Evolutionary conservation across 2,888 invertebrate genomes (phyloP).

Genomic region (Polyommatus icarus): DNA sequence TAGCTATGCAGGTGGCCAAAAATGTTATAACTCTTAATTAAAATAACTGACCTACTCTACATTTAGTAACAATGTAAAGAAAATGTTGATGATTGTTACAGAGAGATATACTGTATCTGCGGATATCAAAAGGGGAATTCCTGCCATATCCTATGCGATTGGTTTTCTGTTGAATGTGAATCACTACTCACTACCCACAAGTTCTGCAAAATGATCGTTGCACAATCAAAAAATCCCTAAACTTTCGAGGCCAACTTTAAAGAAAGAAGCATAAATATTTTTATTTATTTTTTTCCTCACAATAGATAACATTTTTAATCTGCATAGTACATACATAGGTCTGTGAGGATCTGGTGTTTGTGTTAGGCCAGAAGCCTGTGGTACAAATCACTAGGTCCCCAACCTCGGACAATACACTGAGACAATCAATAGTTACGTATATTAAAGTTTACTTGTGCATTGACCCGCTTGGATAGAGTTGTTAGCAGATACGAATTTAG

Average conservation of each 20-base stretch:
- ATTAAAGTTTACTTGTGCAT: background rate
- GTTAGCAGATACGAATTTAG: background rate
- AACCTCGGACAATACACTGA: no score
- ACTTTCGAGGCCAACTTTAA: background rate
- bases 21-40: background rate
- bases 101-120: background rate
- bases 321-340: no score
- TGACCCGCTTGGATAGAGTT: background rate
- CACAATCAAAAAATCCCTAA: background rate
- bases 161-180: background rate
- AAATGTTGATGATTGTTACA: background rate
- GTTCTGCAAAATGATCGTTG: background rate
- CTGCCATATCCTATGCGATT: background rate
- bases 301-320: no score
- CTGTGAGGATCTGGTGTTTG: no score
- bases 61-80: background rate
- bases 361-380: no score
- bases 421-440: no score
- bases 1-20: background rate
- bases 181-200: background rate
- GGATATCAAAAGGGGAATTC: background rate
- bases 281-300: no score
- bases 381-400: no score
- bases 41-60: conserved; percentile 9
- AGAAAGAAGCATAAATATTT: background rate